A percentile compares a stretch with the other conserved stretches of the same genome.
Evolutionary conservation across 2,113 vertebrate species (phyloP).

Genomic region (Glaucomys volans): DNA sequence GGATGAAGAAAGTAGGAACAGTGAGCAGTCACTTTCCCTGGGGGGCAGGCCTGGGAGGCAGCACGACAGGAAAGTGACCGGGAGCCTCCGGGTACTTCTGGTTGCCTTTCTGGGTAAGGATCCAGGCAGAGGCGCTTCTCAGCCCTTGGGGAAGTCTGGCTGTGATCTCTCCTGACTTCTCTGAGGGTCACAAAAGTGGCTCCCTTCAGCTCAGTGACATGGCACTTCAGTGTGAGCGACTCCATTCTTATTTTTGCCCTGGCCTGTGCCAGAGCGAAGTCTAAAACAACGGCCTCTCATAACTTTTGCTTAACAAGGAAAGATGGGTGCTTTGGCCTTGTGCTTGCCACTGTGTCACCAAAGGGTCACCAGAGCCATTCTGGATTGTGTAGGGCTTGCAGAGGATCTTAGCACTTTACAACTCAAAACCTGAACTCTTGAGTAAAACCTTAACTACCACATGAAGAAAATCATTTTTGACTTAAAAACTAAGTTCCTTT

Average conservation of each 20-base stretch:
- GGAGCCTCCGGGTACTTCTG: not conserved
- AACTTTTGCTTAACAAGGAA: not conserved
- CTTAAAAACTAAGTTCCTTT: not conserved
- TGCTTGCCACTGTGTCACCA: not conserved
- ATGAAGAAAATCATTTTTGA: not conserved
- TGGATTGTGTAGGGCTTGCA: not conserved
- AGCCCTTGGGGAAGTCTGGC: not conserved
- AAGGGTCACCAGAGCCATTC: not conserved
- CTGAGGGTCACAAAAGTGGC: not conserved
- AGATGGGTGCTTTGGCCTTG: too few relatives aligned
- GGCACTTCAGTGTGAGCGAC: not conserved
- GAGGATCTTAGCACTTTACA: not conserved
- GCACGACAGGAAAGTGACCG: not conserved
- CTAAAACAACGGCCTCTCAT: not conserved
- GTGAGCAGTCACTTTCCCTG: not conserved
- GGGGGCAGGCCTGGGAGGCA: not conserved
- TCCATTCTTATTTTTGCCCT: not conserved
- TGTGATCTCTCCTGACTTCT: not conserved
- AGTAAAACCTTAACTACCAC: not conserved
- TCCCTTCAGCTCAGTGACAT: not conserved
- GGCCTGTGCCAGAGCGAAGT: not conserved
- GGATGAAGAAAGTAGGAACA: not conserved
- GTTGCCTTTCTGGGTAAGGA: not conserved
- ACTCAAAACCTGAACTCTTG: not conserved
- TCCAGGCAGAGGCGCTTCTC: not conserved